Percentiles rank a stretch among this genome's conserved stretches.
Conservation (phyloP, 1,140 invertebrate genomes). For the Rhagoletis zephyria region DNA sequence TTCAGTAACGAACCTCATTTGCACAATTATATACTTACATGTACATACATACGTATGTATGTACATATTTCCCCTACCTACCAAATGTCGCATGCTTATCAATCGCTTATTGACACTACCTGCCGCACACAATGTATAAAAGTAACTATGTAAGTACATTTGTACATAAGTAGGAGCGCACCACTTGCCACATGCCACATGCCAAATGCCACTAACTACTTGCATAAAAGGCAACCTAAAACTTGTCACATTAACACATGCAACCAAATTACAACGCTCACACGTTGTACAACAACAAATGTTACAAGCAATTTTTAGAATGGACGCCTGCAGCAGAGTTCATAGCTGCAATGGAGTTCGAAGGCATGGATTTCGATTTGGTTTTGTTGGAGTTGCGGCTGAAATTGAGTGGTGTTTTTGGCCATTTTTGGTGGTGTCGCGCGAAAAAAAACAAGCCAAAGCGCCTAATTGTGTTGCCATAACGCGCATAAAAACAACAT, state of each 20-base stretch:
- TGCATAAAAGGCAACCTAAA: slow-evolving; percentile 51
- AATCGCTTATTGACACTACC: background rate
- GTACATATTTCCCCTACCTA: background rate
- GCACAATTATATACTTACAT: slow-evolving; percentile 38
- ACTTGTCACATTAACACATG: slow-evolving; percentile 52
- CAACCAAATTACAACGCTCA: slow-evolving; percentile 46
- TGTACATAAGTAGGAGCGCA: background rate
- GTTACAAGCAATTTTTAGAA: slow-evolving; percentile 32
- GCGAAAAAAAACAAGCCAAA: slow-evolving; percentile 19
- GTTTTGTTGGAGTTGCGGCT: background rate
- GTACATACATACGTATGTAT: too few species aligned
- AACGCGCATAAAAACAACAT: slow-evolving; percentile 42
- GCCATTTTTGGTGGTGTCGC: slow-evolving; percentile 40
- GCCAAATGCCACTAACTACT: slow-evolving; percentile 1
- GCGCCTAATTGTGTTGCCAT: slow-evolving; percentile 48
- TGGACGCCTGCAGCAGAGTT: slow-evolving; percentile 10
- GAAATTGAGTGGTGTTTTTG: slow-evolving; percentile 29
- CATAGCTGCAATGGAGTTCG: background rate
- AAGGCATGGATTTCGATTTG: background rate
- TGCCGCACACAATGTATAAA: background rate
- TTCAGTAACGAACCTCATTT: slow-evolving; percentile 47
- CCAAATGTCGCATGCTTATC: slow-evolving; percentile 51
- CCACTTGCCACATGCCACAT: slow-evolving; percentile 23
- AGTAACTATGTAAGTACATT: background rate
- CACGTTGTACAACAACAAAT: slow-evolving; percentile 42